Evolutionary conservation across 2,888 invertebrate genomes (phyloP).

Genomic region (Calameuta idolon): DNA sequence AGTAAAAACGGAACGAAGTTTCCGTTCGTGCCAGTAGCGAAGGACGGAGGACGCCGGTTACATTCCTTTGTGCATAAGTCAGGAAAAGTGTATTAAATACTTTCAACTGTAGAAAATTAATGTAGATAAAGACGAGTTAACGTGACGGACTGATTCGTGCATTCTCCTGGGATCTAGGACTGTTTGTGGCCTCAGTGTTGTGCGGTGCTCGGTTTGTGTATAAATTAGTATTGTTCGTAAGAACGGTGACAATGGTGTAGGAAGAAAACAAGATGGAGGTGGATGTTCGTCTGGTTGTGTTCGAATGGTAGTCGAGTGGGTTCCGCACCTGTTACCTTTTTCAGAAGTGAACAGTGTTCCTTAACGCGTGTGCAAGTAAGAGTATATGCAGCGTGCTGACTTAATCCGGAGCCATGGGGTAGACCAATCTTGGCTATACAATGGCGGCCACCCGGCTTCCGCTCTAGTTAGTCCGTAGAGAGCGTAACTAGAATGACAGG

Average conservation of each 20-base stretch:
- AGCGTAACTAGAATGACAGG: slow-evolving; percentile 50
- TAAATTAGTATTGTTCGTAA: slow-evolving; percentile 49
- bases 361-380: slow-evolving; percentile 15
- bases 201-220: slow-evolving; percentile 23
- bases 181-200: slow-evolving; percentile 30
- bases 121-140: neutral
- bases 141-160: neutral
- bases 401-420: slow-evolving; percentile 43
- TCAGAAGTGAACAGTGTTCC: slow-evolving; percentile 31
- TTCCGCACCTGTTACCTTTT: slow-evolving; percentile 55
- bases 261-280: neutral
- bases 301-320: neutral
- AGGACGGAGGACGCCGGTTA: neutral
- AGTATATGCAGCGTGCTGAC: slow-evolving; percentile 32
- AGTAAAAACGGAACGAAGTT: too few relatives aligned
- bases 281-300: neutral
- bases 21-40: too few relatives aligned
- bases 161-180: slow-evolving; percentile 38
- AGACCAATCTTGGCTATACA: slow-evolving; percentile 43
- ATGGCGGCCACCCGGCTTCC: slow-evolving; percentile 55
- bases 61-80: neutral
- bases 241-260: neutral
- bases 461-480: slow-evolving; percentile 54
- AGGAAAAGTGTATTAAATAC: neutral
- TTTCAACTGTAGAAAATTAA: neutral